Evolutionary conservation across 2,797 vertebrate species (phyloP).

Genomic region (Bradypodion ventrale): DNA sequence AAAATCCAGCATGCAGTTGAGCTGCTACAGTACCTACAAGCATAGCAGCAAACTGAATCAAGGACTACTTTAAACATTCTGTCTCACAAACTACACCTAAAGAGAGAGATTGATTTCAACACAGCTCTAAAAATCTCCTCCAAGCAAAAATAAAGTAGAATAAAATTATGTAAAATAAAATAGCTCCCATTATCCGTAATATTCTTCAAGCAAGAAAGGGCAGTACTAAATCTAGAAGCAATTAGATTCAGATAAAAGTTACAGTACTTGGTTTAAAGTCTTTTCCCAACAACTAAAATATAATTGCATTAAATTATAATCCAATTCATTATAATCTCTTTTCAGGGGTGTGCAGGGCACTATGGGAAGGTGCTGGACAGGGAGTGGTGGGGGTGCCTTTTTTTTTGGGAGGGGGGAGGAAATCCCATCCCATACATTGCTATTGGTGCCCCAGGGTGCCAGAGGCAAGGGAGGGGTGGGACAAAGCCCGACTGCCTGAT

Average conservation of each 20-base stretch:
- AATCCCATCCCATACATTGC: no score
- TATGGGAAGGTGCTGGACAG: no score
- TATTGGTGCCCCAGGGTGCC: no score
- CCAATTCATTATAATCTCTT: no score
- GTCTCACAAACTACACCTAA: neutral
- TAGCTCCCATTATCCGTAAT: neutral
- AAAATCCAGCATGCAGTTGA: neutral
- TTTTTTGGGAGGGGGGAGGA: no score
- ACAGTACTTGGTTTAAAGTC: neutral
- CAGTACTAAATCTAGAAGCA: neutral
- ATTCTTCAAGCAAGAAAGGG: neutral
- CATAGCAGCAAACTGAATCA: neutral
- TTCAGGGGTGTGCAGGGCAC: no score
- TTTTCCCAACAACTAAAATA: neutral
- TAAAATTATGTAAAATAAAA: neutral
- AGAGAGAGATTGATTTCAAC: neutral
- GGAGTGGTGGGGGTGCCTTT: no score
- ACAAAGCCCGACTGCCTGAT: no score
- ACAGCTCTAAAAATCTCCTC: neutral
- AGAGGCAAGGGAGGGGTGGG: no score
- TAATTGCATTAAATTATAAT: neutral
- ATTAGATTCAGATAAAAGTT: neutral
- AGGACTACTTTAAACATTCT: neutral
- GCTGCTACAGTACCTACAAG: neutral
- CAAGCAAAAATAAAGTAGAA: neutral